Conservation (phyloP, 2,113 vertebrate species). For the Sminthopsis crassicaudata region DNA sequence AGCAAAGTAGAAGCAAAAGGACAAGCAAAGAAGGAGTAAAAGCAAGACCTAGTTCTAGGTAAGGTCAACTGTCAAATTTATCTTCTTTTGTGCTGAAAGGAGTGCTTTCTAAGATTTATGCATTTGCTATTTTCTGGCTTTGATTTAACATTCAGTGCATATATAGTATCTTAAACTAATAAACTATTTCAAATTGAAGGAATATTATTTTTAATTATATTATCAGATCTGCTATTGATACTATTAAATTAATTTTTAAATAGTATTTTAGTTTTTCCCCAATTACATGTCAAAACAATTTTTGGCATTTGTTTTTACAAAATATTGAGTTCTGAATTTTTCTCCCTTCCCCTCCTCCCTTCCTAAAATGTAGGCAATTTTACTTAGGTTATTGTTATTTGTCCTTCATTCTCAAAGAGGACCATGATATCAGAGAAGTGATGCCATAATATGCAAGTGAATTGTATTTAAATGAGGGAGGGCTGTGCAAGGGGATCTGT, state of each 20-base stretch:
- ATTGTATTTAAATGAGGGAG: no score
- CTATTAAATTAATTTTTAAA: no score
- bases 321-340: no score
- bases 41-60: constrained; percentile 83
- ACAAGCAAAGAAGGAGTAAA: constrained; percentile 80
- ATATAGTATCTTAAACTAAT: background rate
- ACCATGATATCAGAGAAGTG: no score
- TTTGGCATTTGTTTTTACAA: no score
- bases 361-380: background rate
- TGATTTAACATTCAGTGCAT: fast-evolving
- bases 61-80: constrained; percentile 68
- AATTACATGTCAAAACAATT: no score
- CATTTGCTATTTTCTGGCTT: background rate
- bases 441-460: no score
- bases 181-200: background rate
- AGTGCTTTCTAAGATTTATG: background rate
- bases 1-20: constrained; percentile 71
- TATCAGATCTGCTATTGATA: background rate
- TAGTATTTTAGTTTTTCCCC: no score
- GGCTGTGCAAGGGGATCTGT: no score
- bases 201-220: background rate
- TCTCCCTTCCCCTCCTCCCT: no score
- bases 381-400: no score
- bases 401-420: no score
- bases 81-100: background rate